Evolutionary conservation across 2,888 invertebrate species (phyloP).

Genomic region (Mylabris sibirica): DNA sequence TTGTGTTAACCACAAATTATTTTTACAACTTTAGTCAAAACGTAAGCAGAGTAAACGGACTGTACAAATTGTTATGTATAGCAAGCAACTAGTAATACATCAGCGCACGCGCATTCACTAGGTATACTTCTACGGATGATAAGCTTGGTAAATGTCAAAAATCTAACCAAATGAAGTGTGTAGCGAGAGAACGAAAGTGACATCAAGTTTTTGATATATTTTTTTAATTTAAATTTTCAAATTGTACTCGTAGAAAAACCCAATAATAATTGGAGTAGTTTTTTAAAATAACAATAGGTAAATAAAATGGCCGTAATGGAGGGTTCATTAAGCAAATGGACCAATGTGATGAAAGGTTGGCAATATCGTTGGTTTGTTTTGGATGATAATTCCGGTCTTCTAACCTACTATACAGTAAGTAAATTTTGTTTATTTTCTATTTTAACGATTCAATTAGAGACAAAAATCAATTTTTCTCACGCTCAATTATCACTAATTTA

Average conservation of each 20-base stretch:
- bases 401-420: constrained; percentile 97
- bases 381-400: constrained; percentile 93
- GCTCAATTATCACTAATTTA: background rate
- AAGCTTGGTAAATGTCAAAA: background rate
- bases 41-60: no score
- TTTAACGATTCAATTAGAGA: background rate
- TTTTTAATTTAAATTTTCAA: background rate
- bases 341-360: constrained; percentile 98
- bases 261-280: background rate
- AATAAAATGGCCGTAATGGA: constrained; percentile 70
- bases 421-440: background rate
- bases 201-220: background rate
- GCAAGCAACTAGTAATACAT: background rate
- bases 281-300: background rate
- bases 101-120: background rate
- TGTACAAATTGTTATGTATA: background rate
- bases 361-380: constrained; percentile 99
- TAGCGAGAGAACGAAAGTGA: background rate
- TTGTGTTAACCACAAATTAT: no score
- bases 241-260: background rate
- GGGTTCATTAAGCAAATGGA: constrained; percentile 96
- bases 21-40: no score
- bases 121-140: background rate
- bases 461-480: constrained; percentile 14
- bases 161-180: constrained; percentile 1